Percentiles rank a stretch among this genome's conserved stretches.
These are phyloP conservation scores for Aproaerema taeniolella DNA, from an alignment of 2,888 invertebrate species.

Conservation along the genomic window DNA sequence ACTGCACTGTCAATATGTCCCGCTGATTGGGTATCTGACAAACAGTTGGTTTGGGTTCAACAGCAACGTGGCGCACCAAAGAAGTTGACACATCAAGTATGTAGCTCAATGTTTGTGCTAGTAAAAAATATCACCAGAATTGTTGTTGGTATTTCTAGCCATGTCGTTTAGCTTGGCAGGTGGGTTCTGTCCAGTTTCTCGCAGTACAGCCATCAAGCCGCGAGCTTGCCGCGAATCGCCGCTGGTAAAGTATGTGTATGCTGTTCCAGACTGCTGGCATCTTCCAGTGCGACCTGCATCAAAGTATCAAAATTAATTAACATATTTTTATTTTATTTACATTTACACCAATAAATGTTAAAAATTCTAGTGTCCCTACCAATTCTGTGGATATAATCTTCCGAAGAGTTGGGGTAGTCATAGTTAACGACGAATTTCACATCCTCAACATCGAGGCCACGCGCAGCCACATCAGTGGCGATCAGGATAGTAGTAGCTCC, in stretches of 20 bases:
- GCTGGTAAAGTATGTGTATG: constrained; percentile 97
- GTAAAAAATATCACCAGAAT: constrained; percentile 62
- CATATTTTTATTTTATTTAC: background rate
- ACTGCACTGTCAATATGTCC: no score
- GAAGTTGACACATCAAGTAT: no score
- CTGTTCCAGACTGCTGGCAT: constrained; percentile 94
- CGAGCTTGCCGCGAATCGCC: constrained; percentile 94
- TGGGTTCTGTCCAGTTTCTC: constrained; percentile 94
- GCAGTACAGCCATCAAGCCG: constrained; percentile 92
- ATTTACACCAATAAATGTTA: background rate
- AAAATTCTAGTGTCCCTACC: constrained; percentile 54
- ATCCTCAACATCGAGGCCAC: constrained; percentile 94
- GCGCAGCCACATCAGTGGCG: constrained; percentile 97
- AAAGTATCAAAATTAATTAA: no score
- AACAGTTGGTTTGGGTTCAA: no score
- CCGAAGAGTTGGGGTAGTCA: constrained; percentile 98
- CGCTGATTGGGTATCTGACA: no score
- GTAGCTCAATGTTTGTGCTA: no score
- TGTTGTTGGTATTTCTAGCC: constrained; percentile 77
- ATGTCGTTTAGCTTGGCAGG: constrained; percentile 88
- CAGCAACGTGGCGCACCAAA: no score
- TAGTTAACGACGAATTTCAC: constrained; percentile 98
- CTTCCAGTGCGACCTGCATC: constrained; percentile 88
- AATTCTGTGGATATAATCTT: constrained; percentile 98
- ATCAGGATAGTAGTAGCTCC: constrained; percentile 93